phyloP scores from a whole-genome alignment of 2,888 invertebrate genomes.

The Cheiracanthium punctorium region DNA sequence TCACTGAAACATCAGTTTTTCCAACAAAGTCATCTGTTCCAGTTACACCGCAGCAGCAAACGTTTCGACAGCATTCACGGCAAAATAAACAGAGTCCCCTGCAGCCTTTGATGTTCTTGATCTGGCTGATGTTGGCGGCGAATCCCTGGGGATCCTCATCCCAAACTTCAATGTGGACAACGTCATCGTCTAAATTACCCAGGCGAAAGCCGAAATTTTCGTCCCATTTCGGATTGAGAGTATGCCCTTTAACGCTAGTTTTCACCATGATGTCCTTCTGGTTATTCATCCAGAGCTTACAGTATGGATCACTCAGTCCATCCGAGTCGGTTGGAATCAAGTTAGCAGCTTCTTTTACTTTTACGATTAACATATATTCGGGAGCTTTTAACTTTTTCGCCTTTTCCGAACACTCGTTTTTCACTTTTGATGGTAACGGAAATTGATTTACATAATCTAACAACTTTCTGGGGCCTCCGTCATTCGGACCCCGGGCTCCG shows the following conservation, averaged over 20 bases:
- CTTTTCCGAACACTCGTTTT: background rate
- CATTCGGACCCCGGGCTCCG: slow-evolving; percentile 31
- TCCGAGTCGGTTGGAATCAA: slow-evolving; percentile 23
- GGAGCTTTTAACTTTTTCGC: slow-evolving; percentile 22
- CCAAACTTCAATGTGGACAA: slow-evolving; percentile 44
- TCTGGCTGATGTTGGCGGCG: background rate
- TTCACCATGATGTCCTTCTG: background rate
- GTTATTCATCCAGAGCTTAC: slow-evolving; percentile 28
- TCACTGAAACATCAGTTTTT: slow-evolving; percentile 19
- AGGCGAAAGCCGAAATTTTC: slow-evolving; percentile 27
- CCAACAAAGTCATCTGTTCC: slow-evolving; percentile 45
- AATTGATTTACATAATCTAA: slow-evolving; percentile 17
- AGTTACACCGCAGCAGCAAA: background rate
- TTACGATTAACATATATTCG: slow-evolving; percentile 8
- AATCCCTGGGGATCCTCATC: slow-evolving; percentile 43
- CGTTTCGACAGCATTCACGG: slow-evolving; percentile 19
- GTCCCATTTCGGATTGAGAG: slow-evolving; percentile 49
- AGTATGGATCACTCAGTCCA: slow-evolving; percentile 44
- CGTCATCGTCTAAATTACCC: background rate
- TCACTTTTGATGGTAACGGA: background rate
- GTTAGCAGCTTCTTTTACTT: slow-evolving; percentile 27
- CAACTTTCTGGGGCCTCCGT: slow-evolving; percentile 17
- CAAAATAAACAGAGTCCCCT: slow-evolving; percentile 34
- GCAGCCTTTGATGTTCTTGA: slow-evolving; percentile 8
- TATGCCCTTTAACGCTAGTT: slow-evolving; percentile 27